phyloP scores from a whole-genome alignment of 2,113 vertebrate genomes.

The Piaya cayana region DNA sequence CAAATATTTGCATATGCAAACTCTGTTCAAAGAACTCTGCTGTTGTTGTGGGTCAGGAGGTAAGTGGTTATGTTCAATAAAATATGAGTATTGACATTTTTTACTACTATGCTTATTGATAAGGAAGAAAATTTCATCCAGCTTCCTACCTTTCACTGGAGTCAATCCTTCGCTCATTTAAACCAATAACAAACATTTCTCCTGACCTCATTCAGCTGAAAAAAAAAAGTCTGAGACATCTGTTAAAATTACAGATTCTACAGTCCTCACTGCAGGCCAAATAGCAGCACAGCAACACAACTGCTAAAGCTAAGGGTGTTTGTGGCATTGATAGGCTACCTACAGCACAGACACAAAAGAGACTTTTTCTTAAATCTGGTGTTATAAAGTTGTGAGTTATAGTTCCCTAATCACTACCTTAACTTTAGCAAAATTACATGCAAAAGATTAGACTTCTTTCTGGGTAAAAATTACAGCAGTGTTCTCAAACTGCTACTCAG shows the following conservation, averaged over 20 bases:
- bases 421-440: background rate
- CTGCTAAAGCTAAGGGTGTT: background rate
- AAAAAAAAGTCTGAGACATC: background rate
- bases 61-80: background rate
- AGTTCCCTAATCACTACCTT: background rate
- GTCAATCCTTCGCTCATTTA: background rate
- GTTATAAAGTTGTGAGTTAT: background rate
- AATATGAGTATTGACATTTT: background rate
- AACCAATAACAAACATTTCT: background rate
- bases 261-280: background rate
- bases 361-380: background rate
- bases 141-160: background rate
- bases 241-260: background rate
- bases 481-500: background rate
- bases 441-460: background rate
- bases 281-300: background rate
- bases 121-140: background rate
- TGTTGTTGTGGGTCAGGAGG: background rate
- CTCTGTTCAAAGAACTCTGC: background rate
- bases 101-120: background rate
- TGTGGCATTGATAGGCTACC: background rate
- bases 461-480: background rate
- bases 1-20: background rate
- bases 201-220: background rate
- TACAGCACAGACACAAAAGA: background rate